Evolutionary conservation across 2,113 vertebrate species (phyloP), one percentile per base, ranked within the genome.

Genomic region (Hirundichthys speculiger): DNA sequence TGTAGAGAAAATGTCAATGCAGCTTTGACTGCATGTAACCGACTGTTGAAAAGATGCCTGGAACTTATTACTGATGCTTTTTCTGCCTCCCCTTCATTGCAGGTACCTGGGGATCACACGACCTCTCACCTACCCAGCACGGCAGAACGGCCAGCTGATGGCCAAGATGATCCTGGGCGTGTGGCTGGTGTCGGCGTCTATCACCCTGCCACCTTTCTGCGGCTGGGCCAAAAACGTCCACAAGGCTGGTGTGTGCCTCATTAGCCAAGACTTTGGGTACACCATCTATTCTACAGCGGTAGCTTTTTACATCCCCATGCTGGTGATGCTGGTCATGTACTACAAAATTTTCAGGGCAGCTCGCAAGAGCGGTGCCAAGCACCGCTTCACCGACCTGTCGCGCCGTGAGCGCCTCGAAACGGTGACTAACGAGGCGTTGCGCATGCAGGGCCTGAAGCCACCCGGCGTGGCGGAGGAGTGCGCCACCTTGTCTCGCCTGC

Each of bases 231-330:
- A 93, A 78, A 94, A 94, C 22, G 77, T 94, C 57, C 87, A 94
- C 86, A 86, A 83, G 9, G 91, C 75, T 30, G 90, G 88, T 0
- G 90, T 94, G 82, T 94, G 93, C 82, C 92, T 94, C 79, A 94
- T 94, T 75, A 94, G 93, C 84, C 93, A 94, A 75, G 92, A 93
- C 82, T 90, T 94, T 72, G 85, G 92, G 72, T 94, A 94, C 85
- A 94, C 93, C 85, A 92, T 94, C 85, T 94, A 94, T 53, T 93
- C 92, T 75, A 94, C 93, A 30, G 92, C 92, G 0, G 89, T 93
- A 79, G 92, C 92, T 82, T 93, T 94, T 87, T 94, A 94, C 85
- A 93, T 94, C 84, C 93, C 93, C 25, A 94, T 93, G 93, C 88
- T 92, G 65, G 92, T 94, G 62, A 94, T 94, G 92, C 91, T 94